A percentile compares a stretch with the other conserved stretches of the same genome.
Evolutionary conservation across 2,113 vertebrate genomes (phyloP).

Genomic region (Macroglossus sobrinus): DNA sequence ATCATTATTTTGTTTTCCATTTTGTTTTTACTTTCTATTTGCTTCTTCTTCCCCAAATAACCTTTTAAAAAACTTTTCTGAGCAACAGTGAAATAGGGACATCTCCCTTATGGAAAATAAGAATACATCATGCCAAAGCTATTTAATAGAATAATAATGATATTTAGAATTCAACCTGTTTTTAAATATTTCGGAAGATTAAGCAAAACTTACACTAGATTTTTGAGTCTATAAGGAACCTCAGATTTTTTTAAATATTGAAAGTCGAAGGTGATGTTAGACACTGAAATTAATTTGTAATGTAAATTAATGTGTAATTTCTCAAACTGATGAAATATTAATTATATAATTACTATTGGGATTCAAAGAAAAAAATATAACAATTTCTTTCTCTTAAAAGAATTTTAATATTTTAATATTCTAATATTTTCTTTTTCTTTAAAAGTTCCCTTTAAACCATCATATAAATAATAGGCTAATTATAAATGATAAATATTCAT

Average conservation of each 20-base stretch:
- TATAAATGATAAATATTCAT: slow-evolving; percentile 7
- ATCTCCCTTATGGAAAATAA: slow-evolving; percentile 3
- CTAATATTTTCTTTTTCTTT: neutral
- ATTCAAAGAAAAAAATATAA: slow-evolving; percentile 16
- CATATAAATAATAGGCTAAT: neutral
- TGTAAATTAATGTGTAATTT: slow-evolving; percentile 30
- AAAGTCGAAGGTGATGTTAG: slow-evolving; percentile 4
- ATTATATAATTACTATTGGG: neutral
- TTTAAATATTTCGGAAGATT: slow-evolving; percentile 63
- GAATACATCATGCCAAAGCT: slow-evolving; percentile 33
- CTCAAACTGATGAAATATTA: neutral
- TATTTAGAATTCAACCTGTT: slow-evolving; percentile 60
- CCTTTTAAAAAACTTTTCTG: slow-evolving; percentile 27
- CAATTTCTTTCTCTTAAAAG: neutral
- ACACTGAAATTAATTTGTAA: slow-evolving; percentile 6
- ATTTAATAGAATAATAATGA: slow-evolving; percentile 59
- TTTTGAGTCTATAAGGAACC: slow-evolving; percentile 29
- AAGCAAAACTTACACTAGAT: slow-evolving; percentile 47
- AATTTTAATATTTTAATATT: neutral
- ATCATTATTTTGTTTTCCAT: neutral
- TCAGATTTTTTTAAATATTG: slow-evolving; percentile 21
- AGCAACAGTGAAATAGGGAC: slow-evolving; percentile 9
- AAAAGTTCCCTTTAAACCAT: neutral
- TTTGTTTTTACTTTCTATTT: neutral
- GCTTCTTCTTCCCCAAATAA: neutral